These are phyloP conservation scores for Drosophila pseudotakahashii DNA, from an alignment of 2,888 invertebrate species.

Conservation along the genomic window DNA sequence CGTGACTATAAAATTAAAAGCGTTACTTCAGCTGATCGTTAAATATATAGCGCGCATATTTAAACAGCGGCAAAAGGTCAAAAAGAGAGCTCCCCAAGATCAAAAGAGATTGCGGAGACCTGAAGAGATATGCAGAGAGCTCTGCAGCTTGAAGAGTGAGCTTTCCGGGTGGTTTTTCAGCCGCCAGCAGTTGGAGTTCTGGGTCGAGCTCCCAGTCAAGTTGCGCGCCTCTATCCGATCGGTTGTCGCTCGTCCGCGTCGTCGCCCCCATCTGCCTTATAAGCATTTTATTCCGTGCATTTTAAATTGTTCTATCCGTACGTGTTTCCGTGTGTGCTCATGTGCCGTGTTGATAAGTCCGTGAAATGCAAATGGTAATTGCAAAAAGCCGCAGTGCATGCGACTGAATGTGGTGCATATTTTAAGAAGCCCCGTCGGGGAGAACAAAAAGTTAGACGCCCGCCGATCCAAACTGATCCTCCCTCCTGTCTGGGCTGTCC, in stretches of 20 bases:
- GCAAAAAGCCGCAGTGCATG: conserved; percentile 53
- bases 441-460: conserved; percentile 26
- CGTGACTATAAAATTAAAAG: conserved; percentile 65
- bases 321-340: conserved; percentile 46
- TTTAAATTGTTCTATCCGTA: conserved; percentile 51
- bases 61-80: conserved; percentile 7
- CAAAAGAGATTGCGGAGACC: conserved; percentile 6
- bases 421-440: conserved; percentile 35
- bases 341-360: conserved; percentile 28
- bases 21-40: conserved; percentile 25
- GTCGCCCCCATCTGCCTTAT: conserved; percentile 10
- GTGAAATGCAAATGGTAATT: conserved; percentile 69
- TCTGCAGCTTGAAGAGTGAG: conserved; percentile 33
- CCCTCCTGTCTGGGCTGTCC: conserved; percentile 51
- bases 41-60: conserved; percentile 6
- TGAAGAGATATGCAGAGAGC: conserved; percentile 6
- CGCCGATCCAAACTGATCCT: conserved; percentile 29
- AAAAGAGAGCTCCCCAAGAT: conserved; percentile 7
- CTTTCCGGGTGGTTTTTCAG: conserved; percentile 43
- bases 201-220: conserved; percentile 46
- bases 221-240: conserved; percentile 53
- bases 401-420: conserved; percentile 50
- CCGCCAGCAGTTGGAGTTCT: conserved; percentile 1
- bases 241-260: conserved; percentile 45
- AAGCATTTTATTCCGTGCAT: conserved; percentile 42